Base-by-base conservation (phyloP, 2,113 vertebrate genomes). In the Tragelaphus imberbis region DNA sequence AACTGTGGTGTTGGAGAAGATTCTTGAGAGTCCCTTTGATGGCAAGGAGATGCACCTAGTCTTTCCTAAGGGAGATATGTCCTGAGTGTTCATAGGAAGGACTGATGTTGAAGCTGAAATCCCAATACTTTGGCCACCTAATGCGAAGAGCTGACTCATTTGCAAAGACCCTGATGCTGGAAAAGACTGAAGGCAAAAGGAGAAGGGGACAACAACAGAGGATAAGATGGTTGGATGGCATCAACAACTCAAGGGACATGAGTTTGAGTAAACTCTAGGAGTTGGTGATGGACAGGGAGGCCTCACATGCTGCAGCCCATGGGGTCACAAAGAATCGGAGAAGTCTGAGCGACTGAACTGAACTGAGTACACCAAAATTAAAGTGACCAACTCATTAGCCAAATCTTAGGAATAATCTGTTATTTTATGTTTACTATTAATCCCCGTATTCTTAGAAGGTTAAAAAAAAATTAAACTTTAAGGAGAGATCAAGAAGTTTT, bases 261-360 rank as follows among this genome's bases (percentile, higher is more conserved):
- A 71, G n/a, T 19, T 12, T 71, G 68, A 40, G 9, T 36, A 23
- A 21, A n/a, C 10, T 23, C 19, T 36, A 6, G 68, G 19, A 71
- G 19, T 12, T 71, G 68, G 17, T 71, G n/a, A 71, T 40, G 19
- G n/a, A 23, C 9, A 71, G 68, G 33, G n/a, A 71, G 65, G 9
- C n/a, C n/a, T 23, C n/a, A 19, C 1, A 2, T 36, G 65, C n/a
- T 71, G n/a, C 19, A 71, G 68, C 10, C 10, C n/a, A 12, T 40
- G n/a, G n/a, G n/a, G 10, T 71, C 2, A 0, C 68, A 71, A 71
- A 71, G 19, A 40, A 9, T 21, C 9, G 0, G n/a, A 71, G n/a
- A 71, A 71, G n/a, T 23, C n/a, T 40, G 19, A 71, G 19, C 0
- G 1, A 23, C 19, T 40, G 5, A 12, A 40, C 36, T 71, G 10